Percentiles rank a stretch among this genome's conserved stretches.
These are phyloP conservation scores for Folsomia manolachei DNA, from an alignment of 2,888 invertebrate species.

Conservation along the genomic window DNA sequence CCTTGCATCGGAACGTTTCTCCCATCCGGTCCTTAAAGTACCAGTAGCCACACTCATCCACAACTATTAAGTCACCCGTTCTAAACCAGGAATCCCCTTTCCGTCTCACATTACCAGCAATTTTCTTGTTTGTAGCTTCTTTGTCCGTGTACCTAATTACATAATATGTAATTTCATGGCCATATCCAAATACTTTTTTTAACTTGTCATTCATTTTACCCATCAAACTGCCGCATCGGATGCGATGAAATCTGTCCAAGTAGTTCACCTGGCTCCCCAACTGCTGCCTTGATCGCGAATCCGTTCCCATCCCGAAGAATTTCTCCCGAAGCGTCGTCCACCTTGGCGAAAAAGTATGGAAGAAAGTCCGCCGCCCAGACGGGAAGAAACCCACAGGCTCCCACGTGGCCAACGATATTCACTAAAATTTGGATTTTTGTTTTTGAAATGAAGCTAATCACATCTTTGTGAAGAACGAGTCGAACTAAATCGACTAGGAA, in stretches of 20 bases:
- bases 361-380: slow-evolving; percentile 81
- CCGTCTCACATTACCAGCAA: slow-evolving; percentile 79
- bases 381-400: slow-evolving; percentile 92
- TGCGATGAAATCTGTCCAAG: slow-evolving; percentile 91
- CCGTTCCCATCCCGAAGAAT: slow-evolving; percentile 80
- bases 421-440: too few relatives aligned
- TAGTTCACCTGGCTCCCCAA: slow-evolving; percentile 83
- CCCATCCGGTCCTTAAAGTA: background rate
- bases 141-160: slow-evolving; percentile 64
- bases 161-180: background rate
- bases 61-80: slow-evolving; percentile 60
- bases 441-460: too few relatives aligned
- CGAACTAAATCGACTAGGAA: too few relatives aligned
- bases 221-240: slow-evolving; percentile 86
- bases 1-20: background rate
- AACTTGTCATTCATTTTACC: slow-evolving; percentile 55
- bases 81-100: slow-evolving; percentile 91
- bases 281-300: slow-evolving; percentile 66
- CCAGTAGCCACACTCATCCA: slow-evolving; percentile 6
- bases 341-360: slow-evolving; percentile 88
- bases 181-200: background rate
- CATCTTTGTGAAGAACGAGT: too few relatives aligned
- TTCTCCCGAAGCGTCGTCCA: slow-evolving; percentile 81
- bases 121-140: slow-evolving; percentile 85
- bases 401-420: slow-evolving; percentile 85